These are phyloP conservation scores for Dione juno DNA, from an alignment of 2,888 invertebrate genomes.

Conservation along the genomic window DNA sequence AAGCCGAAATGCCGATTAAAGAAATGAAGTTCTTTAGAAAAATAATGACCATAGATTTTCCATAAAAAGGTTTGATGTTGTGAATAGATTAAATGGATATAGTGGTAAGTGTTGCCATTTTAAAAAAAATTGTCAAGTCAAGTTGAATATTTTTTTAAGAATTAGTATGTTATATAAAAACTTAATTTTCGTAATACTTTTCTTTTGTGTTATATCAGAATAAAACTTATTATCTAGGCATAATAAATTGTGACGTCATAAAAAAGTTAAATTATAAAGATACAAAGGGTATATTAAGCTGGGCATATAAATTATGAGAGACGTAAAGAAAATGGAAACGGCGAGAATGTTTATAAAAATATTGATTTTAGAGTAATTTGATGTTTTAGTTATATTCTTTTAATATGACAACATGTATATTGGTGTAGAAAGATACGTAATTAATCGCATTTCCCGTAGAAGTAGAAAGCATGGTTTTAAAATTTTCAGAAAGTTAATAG, in stretches of 20 bases:
- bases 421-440: background rate
- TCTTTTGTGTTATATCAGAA: background rate
- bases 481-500: background rate
- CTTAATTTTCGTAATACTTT: background rate
- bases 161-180: background rate
- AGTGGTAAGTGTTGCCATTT: slow-evolving; percentile 1
- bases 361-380: background rate
- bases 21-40: too few species aligned
- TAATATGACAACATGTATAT: background rate
- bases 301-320: slow-evolving; percentile 17
- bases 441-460: background rate
- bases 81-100: background rate
- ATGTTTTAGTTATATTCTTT: background rate
- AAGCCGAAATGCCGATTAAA: too few species aligned
- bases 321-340: background rate
- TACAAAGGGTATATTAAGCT: slow-evolving; percentile 10
- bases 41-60: too few species aligned
- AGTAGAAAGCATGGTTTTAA: background rate
- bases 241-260: background rate
- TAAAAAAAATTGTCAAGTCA: background rate
- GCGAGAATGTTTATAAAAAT: background rate
- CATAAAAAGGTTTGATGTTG: background rate
- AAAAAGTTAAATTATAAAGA: background rate
- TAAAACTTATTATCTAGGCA: background rate
- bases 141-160: background rate